Evolutionary conservation across 1,140 invertebrate genomes (phyloP).

Genomic region (Melanaphis sacchari): DNA sequence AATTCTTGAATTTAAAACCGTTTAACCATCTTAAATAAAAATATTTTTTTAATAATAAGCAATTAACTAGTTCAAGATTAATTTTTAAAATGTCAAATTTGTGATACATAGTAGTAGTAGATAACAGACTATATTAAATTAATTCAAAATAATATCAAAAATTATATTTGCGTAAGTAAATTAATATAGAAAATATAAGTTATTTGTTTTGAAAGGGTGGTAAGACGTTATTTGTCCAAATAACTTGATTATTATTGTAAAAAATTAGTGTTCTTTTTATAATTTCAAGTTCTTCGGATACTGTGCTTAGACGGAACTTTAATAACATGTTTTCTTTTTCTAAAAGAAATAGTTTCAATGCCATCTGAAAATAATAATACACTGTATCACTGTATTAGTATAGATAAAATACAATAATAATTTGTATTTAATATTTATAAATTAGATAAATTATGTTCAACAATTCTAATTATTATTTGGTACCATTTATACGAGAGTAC

Average conservation of each 20-base stretch:
- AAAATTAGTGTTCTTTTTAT: conserved; percentile 25
- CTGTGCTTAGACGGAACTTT: conserved; percentile 18
- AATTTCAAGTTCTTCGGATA: conserved; percentile 14
- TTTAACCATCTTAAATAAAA: too few relatives aligned
- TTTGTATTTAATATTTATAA: too few relatives aligned
- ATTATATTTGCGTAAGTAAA: not conserved
- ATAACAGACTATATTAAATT: not conserved
- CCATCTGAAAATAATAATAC: conserved; percentile 41
- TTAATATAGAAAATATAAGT: too few relatives aligned
- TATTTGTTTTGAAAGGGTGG: not conserved
- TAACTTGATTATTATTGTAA: conserved; percentile 32
- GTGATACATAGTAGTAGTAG: not conserved
- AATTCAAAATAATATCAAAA: not conserved
- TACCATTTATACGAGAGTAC: too few relatives aligned
- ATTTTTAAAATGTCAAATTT: too few relatives aligned
- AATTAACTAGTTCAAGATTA: too few relatives aligned
- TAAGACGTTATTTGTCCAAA: not conserved
- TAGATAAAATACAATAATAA: not conserved
- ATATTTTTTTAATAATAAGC: too few relatives aligned
- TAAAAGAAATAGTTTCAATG: conserved; percentile 31
- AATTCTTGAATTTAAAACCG: too few relatives aligned
- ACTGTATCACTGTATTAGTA: not conserved
- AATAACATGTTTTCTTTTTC: conserved; percentile 51
- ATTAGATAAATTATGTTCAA: too few relatives aligned
- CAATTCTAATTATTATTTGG: too few relatives aligned